Evolutionary conservation across 2,113 vertebrate species (phyloP).

Genomic region (Piaya cayana): DNA sequence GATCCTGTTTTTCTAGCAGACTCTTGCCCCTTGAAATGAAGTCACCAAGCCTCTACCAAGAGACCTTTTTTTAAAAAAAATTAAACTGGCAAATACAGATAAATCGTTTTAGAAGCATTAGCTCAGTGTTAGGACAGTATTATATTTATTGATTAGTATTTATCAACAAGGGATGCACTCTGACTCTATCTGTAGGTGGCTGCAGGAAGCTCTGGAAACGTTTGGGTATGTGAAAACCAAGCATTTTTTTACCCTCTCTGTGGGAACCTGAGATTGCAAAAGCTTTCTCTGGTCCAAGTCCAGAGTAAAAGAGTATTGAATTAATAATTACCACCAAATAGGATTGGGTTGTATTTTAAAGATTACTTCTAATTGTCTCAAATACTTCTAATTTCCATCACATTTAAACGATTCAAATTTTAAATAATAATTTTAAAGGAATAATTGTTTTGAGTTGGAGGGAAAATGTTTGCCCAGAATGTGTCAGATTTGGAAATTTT

Average conservation of each 20-base stretch:
- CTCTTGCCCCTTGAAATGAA: not conserved
- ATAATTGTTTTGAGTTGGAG: not conserved
- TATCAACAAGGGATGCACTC: not conserved
- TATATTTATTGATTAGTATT: not conserved
- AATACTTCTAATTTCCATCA: not conserved
- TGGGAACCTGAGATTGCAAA: not conserved
- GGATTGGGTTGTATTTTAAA: not conserved
- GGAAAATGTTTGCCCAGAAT: not conserved
- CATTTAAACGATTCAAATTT: not conserved
- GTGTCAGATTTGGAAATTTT: not conserved
- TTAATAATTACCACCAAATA: not conserved
- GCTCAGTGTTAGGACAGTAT: not conserved
- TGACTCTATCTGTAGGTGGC: not conserved
- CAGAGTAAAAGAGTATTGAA: not conserved
- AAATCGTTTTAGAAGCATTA: conserved; percentile 31
- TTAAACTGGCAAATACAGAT: not conserved
- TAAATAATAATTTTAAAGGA: not conserved
- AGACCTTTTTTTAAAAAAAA: not conserved
- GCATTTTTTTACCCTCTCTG: not conserved
- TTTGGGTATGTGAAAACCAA: not conserved
- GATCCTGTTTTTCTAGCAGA: not conserved
- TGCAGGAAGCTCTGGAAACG: not conserved
- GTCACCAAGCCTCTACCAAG: not conserved
- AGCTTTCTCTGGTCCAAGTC: not conserved
- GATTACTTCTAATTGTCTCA: not conserved